phyloP scores from a whole-genome alignment of 1,140 invertebrate species.

The Drosophila aff. region DNA sequence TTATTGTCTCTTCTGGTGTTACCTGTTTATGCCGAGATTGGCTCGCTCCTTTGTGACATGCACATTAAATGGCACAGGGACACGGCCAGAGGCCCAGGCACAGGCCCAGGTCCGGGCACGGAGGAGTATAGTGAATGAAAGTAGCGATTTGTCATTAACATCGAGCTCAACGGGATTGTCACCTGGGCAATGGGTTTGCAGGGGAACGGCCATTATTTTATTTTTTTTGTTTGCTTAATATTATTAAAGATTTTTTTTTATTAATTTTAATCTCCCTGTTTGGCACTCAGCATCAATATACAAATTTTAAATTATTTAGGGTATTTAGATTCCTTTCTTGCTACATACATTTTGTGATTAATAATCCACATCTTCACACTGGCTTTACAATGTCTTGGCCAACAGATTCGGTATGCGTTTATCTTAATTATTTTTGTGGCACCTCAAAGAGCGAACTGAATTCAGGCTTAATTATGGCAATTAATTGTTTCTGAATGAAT shows the following conservation, averaged over 20 bases:
- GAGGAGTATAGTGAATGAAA: constrained; percentile 13
- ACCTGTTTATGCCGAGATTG: constrained; percentile 76
- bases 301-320: too few relatives aligned
- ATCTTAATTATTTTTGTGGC: constrained; percentile 30
- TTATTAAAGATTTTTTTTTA: neutral
- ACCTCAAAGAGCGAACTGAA: constrained; percentile 44
- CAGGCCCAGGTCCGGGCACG: neutral
- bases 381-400: neutral
- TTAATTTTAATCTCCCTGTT: neutral
- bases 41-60: constrained; percentile 57
- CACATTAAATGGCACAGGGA: constrained; percentile 32
- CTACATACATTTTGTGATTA: too few relatives aligned
- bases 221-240: neutral
- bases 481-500: constrained; percentile 73
- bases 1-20: constrained; percentile 65
- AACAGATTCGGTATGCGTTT: neutral
- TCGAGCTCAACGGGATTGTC: constrained; percentile 10
- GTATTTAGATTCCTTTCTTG: too few relatives aligned
- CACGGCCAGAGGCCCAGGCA: neutral
- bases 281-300: too few relatives aligned
- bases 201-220: neutral
- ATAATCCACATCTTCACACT: neutral
- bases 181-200: neutral
- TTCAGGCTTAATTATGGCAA: constrained; percentile 69
- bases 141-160: constrained; percentile 30